These are phyloP conservation scores for Sarcophaga variegata DNA, from an alignment of 2,888 invertebrate species.

Conservation along the genomic window DNA sequence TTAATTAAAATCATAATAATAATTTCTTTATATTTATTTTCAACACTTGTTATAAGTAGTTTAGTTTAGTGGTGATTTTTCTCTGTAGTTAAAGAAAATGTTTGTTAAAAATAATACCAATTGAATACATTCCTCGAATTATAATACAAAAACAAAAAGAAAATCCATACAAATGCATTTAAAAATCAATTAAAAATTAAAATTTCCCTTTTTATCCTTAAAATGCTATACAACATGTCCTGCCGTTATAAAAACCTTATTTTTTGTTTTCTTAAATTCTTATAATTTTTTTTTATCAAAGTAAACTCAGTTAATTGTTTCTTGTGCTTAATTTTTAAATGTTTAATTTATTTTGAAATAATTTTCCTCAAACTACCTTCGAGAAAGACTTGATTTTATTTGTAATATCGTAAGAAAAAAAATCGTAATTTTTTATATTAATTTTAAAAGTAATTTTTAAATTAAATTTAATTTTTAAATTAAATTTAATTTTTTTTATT, in stretches of 20 bases:
- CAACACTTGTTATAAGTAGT: slow-evolving; percentile 26
- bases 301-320: neutral
- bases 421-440: neutral
- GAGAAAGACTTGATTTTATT: slow-evolving; percentile 40
- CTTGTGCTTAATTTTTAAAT: neutral
- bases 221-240: slow-evolving; percentile 36
- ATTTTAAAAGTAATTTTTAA: neutral
- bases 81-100: slow-evolving; percentile 18
- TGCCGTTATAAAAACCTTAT: slow-evolving; percentile 8
- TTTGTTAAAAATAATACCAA: slow-evolving; percentile 5
- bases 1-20: too few species aligned
- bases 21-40: too few species aligned
- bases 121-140: neutral
- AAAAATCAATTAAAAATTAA: slow-evolving; percentile 3
- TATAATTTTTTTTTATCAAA: neutral
- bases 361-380: slow-evolving; percentile 33
- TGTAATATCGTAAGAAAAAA: neutral
- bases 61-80: slow-evolving; percentile 26
- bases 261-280: slow-evolving; percentile 3
- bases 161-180: slow-evolving; percentile 58
- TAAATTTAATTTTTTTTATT: neutral
- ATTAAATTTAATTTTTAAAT: slow-evolving; percentile 6
- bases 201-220: neutral
- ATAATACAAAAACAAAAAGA: slow-evolving; percentile 1
- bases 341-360: neutral